These are phyloP conservation scores for Champsocephalus gunnari DNA, from an alignment of 2,797 vertebrate species.

Conservation along the genomic window DNA sequence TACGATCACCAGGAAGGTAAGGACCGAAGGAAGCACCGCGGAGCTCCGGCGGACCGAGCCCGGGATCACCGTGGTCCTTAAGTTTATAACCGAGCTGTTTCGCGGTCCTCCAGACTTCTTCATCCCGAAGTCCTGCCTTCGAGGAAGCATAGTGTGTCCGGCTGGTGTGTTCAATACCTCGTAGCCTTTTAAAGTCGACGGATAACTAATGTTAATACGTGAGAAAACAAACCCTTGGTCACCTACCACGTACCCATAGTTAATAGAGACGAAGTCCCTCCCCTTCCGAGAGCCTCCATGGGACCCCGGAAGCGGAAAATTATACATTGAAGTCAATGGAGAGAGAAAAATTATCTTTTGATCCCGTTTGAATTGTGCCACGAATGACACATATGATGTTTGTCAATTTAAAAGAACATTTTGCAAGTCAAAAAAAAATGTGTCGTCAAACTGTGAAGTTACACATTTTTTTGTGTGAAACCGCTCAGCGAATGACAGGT, in stretches of 20 bases:
- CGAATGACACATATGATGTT: too few relatives aligned
- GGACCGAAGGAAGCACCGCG: conserved; percentile 91
- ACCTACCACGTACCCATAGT: conserved; percentile 69
- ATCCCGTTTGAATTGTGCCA: too few relatives aligned
- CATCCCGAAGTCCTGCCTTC: conserved; percentile 64
- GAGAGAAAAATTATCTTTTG: too few relatives aligned
- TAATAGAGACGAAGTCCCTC: neutral
- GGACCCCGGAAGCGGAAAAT: too few relatives aligned
- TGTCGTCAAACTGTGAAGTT: too few relatives aligned
- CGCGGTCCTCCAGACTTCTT: conserved; percentile 59
- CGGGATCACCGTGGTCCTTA: conserved; percentile 61
- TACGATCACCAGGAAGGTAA: conserved; percentile 96
- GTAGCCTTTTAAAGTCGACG: neutral
- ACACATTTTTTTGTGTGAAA: too few relatives aligned
- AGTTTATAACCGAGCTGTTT: conserved; percentile 62
- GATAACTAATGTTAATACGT: neutral
- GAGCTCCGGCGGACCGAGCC: conserved; percentile 74
- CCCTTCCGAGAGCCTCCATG: too few relatives aligned
- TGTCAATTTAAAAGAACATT: too few relatives aligned
- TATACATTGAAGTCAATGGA: too few relatives aligned
- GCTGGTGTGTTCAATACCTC: too few relatives aligned
- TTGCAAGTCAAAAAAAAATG: too few relatives aligned
- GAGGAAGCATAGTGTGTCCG: conserved; percentile 66
- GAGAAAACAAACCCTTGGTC: neutral
- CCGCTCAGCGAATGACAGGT: too few relatives aligned